Evolutionary conservation across 2,113 vertebrate species (phyloP), one percentile per base, ranked within the genome.

Genomic region (Junco hyemalis): DNA sequence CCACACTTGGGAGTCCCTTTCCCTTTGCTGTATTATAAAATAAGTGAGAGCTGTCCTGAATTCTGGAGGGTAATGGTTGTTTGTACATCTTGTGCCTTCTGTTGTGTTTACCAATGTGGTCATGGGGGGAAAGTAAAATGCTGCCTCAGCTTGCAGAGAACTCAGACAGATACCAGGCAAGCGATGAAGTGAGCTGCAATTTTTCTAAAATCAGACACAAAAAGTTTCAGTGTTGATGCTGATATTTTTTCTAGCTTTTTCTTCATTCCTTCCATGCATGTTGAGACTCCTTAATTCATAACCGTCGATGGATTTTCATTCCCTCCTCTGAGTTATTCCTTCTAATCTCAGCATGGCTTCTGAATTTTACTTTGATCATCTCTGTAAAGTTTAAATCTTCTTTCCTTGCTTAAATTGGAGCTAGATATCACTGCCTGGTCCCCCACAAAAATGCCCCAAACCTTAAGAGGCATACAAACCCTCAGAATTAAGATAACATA

Each of bases 331-430:
- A 91, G 57, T 86, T 81, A 92, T 57, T 89, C 65, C 65, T 87
- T 78, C 69, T 92, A 65, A 95, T 93, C 81, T 78, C 84, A 72
- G 93, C 61, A 47, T 38, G 70, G 53, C 18, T 84, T 81, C 73
- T 79, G 73, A 66, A 87, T 92, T 96, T 94, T 60, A 69, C 81
- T 95, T 89, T 95, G 81, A 95, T 95, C 73, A 61, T 57, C 21
- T 38, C 44, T 82, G 54, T 57, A 57, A 85, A 76, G 48, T 80
- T 85, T 71, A 85, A 79, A 91, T 74, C 89, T 93, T 89, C 36
- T 85, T 79, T 72, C 33, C 22, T 56, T 72, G 54, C 78, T 69
- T 79, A 91, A 92, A 87, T 16, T 81, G 12, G 57, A 89, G 16
- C 42, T 50, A 81, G 65, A 16, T 69, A 74, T 53, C 36, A 33